Evolutionary conservation across 2,113 vertebrate genomes (phyloP).

Genomic region (Piliocolobus tephrosceles): DNA sequence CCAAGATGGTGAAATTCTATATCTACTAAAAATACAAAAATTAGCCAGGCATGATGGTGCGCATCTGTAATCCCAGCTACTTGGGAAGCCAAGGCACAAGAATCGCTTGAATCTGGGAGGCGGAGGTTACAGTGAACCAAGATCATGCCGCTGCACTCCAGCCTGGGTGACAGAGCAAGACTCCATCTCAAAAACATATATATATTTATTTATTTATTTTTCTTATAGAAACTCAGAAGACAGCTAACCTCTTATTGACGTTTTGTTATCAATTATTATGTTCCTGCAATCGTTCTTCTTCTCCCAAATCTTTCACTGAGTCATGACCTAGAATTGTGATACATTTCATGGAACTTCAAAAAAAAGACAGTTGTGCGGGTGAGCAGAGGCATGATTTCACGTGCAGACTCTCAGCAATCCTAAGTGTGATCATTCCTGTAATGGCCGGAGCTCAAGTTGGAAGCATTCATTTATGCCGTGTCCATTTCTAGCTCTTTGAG

Average conservation of each 20-base stretch:
- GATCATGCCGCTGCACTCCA: too few relatives aligned
- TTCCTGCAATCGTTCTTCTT: not conserved
- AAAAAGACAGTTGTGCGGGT: not conserved
- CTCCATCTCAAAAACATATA: too few relatives aligned
- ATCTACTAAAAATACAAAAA: too few relatives aligned
- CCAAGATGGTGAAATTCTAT: too few relatives aligned
- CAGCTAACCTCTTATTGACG: not conserved
- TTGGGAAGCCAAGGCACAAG: too few relatives aligned
- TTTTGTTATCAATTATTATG: not conserved
- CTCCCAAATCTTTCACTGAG: not conserved
- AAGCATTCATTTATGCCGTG: too few relatives aligned
- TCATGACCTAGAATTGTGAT: not conserved
- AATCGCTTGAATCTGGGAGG: too few relatives aligned
- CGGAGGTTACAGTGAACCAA: too few relatives aligned
- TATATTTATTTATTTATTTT: not conserved
- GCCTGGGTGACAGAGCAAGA: too few relatives aligned
- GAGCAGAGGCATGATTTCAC: not conserved
- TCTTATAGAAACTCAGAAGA: not conserved
- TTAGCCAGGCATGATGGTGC: too few relatives aligned
- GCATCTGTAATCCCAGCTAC: too few relatives aligned
- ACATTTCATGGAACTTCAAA: not conserved
- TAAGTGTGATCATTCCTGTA: not conserved
- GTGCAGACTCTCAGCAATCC: not conserved
- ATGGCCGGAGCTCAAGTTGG: rapidly evolving
- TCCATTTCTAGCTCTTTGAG: not conserved